Evolutionary conservation across 1,140 invertebrate genomes (phyloP), one percentile per base, ranked within the genome.

Genomic region (Akabosia matsudoensis): DNA sequence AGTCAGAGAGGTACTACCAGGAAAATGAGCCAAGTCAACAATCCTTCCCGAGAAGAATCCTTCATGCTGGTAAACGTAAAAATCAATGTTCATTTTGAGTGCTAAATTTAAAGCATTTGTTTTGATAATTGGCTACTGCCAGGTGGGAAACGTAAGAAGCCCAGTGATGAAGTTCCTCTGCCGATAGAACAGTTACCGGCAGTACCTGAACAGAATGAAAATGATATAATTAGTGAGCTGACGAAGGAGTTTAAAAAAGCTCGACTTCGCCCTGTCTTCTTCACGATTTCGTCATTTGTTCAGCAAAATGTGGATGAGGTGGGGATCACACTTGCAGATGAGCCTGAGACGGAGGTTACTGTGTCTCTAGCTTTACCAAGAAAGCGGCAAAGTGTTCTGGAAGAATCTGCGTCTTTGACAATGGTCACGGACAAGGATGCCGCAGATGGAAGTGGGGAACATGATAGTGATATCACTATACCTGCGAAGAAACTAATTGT

Each of bases 271-370:
- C 70, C 70, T 4, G 70, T 72, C 33, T 72, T 72, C 24, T 72
- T 72, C 26, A 72, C 70, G 10, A 72, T 72, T 72, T 72, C 70
- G 24, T 72, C 70, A 3, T 72, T 72, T 51, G 24, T 72, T 10
- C 33, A 72, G 33, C 70, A 72, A 28, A 72, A 33, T 7, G 70
- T 72, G 70, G 37, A 34, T 28, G 70, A 72, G 16, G 70, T 72
- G 3, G 37, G 70, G 26, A 4, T 72, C 22, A 72, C 70, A 2
- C 14, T 72, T 2, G 70, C 33, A n/a, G 70, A 72, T 26, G 70
- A 72, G 34, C 33, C 33, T 7, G 70, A 37, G 14, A 26, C 70
- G 22, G 70, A 51, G 30, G 24, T 67, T 30, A 67, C 61, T 10
- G 10, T 67, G 10, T 3, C 26, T 7, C n/a, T 67, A 30, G 22